A percentile compares a stretch with the other conserved stretches of the same genome.
phyloP scores from a whole-genome alignment of 2,888 invertebrate genomes.

The Griposia aprilina region DNA sequence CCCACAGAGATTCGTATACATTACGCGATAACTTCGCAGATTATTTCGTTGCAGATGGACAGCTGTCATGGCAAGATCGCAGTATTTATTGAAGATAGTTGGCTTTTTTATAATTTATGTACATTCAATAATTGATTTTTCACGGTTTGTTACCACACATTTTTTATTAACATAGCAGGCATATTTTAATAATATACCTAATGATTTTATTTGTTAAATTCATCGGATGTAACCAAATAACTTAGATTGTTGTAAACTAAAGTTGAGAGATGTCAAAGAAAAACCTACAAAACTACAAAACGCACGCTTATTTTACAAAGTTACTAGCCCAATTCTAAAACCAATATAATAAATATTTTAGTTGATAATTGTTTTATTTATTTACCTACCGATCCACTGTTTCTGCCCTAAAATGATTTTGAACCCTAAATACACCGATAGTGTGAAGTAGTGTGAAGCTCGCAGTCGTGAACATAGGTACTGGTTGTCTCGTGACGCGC shows the following conservation, averaged over 20 bases:
- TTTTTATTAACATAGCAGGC: conserved; percentile 64
- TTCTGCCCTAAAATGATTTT: conserved; percentile 62
- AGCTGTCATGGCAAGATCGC: conserved; percentile 62
- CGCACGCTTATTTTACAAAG: conserved; percentile 59
- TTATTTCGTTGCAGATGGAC: conserved; percentile 57
- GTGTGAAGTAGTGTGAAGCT: conserved; percentile 62
- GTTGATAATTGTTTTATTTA: conserved; percentile 64
- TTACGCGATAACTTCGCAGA: conserved; percentile 60
- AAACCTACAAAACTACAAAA: conserved; percentile 55
- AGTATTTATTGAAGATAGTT: conserved; percentile 57
- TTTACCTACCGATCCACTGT: conserved; percentile 63
- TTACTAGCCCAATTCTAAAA: conserved; percentile 59
- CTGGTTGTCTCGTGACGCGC: conserved; percentile 64
- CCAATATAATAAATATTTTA: conserved; percentile 60
- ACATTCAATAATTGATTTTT: conserved; percentile 51
- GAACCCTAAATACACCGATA: conserved; percentile 56
- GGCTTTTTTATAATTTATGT: conserved; percentile 53
- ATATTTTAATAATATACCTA: conserved; percentile 64
- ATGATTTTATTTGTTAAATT: conserved; percentile 60
- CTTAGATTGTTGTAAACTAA: conserved; percentile 60
- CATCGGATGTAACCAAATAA: conserved; percentile 59
- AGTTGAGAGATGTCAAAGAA: conserved; percentile 57
- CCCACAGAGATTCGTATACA: conserved; percentile 54
- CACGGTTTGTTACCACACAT: conserved; percentile 59
- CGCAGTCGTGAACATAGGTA: conserved; percentile 58